Conservation (phyloP, 1,140 invertebrate species). For the Nasonia vitripennis region DNA sequence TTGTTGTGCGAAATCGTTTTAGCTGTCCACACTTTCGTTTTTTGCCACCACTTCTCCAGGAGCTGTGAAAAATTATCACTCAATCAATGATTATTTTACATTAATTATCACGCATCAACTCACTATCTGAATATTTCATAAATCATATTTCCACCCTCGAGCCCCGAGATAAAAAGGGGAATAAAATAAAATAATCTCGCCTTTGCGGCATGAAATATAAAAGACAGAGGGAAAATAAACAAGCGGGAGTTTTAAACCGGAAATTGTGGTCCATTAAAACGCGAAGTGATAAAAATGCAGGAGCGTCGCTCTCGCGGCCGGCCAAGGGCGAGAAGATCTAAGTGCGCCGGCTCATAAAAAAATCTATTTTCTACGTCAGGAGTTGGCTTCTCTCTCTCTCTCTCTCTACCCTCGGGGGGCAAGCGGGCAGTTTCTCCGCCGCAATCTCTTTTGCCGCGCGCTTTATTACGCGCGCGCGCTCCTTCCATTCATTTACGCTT, state of each 20-base stretch:
- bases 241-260: background rate
- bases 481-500: constrained; percentile 63
- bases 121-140: background rate
- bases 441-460: constrained; percentile 62
- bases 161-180: background rate
- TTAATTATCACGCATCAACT: no score
- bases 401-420: background rate
- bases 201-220: background rate
- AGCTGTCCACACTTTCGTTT: no score
- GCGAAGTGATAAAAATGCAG: constrained; percentile 3
- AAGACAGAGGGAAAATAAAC: background rate
- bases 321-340: background rate
- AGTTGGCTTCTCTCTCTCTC: constrained; percentile 7
- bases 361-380: constrained; percentile 41
- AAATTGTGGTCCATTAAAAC: constrained; percentile 6
- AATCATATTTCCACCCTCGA: background rate
- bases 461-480: constrained; percentile 61
- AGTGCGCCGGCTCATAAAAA: background rate
- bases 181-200: background rate
- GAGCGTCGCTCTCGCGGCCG: background rate
- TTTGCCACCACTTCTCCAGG: no score
- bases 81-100: no score
- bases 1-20: background rate
- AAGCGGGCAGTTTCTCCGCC: constrained; percentile 30
- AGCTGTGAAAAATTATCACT: no score